Percentiles rank a stretch among this genome's conserved stretches.
Evolutionary conservation across 2,797 vertebrate genomes (phyloP).

Genomic region (Megaceryle alcyon): DNA sequence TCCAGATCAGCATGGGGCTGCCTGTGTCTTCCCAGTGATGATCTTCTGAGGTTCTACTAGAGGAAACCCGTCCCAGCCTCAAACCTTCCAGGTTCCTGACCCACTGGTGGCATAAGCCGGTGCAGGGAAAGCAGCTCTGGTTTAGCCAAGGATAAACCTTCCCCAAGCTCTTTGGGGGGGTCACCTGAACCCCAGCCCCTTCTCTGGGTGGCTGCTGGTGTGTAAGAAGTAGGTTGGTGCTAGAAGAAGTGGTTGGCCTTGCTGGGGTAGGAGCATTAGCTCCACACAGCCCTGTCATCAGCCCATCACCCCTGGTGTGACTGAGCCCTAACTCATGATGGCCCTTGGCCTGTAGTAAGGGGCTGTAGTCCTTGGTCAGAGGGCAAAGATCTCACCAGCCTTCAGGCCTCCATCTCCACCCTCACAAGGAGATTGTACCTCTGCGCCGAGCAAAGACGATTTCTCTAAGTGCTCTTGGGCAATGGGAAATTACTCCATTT

Average conservation of each 20-base stretch:
- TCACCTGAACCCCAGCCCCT: neutral
- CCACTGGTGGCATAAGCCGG: neutral
- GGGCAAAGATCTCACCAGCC: neutral
- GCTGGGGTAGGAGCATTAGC: neutral
- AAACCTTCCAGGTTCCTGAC: neutral
- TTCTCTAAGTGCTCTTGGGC: slow-evolving; percentile 8
- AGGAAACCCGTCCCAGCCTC: neutral
- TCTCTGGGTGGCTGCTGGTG: neutral
- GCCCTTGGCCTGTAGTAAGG: neutral
- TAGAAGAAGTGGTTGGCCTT: neutral
- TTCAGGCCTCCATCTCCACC: neutral
- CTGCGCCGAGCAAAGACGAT: neutral
- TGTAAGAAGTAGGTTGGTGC: neutral
- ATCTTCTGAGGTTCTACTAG: neutral
- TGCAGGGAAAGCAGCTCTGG: neutral
- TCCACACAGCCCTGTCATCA: neutral
- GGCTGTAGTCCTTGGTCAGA: neutral
- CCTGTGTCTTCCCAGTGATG: neutral
- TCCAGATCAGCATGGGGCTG: neutral
- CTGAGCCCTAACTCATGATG: neutral
- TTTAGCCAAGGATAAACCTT: neutral
- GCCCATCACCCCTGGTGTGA: neutral
- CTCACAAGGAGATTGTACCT: neutral
- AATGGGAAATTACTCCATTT: slow-evolving; percentile 47
- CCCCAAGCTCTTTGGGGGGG: neutral